Conservation (phyloP, 2,797 vertebrate genomes). For the Chaetodon trifasciatus region DNA sequence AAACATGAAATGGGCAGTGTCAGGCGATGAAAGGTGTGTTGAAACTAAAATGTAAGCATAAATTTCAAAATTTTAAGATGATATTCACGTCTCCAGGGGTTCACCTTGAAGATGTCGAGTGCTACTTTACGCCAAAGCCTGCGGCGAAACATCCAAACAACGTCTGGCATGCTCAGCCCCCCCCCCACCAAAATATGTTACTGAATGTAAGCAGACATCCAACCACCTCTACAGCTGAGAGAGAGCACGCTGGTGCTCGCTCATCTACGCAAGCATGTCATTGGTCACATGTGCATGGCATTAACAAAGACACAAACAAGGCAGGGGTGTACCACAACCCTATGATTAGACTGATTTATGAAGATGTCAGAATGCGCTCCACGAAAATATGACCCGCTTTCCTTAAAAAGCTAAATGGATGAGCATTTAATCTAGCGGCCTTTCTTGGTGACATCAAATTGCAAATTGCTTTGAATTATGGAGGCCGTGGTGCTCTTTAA, state of each 20-base stretch:
- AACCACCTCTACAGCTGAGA: constrained; percentile 59
- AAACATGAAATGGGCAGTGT: constrained; percentile 2
- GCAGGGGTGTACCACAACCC: constrained; percentile 74
- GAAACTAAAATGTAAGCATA: neutral
- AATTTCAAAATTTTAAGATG: constrained; percentile 1
- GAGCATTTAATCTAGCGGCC: constrained; percentile 54
- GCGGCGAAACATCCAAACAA: constrained; percentile 63
- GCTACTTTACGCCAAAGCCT: constrained; percentile 39
- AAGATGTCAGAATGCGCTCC: constrained; percentile 69
- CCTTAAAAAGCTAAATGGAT: constrained; percentile 63
- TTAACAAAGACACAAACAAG: constrained; percentile 81
- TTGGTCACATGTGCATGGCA: constrained; percentile 77
- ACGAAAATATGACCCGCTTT: constrained; percentile 66
- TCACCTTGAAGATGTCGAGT: constrained; percentile 1
- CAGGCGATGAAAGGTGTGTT: neutral
- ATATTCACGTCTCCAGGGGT: constrained; percentile 5
- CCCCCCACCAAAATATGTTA: neutral
- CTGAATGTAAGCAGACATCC: constrained; percentile 50
- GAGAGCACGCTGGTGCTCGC: constrained; percentile 50
- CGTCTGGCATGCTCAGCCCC: constrained; percentile 45
- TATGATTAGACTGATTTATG: constrained; percentile 80
- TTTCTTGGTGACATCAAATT: constrained; percentile 58
- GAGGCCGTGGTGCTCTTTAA: constrained; percentile 27
- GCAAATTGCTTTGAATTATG: constrained; percentile 51
- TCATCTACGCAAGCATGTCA: constrained; percentile 68